Conservation (phyloP, 37 sponge, comb jelly and placozoan species). For the Lycopodina hypogea region DNA sequence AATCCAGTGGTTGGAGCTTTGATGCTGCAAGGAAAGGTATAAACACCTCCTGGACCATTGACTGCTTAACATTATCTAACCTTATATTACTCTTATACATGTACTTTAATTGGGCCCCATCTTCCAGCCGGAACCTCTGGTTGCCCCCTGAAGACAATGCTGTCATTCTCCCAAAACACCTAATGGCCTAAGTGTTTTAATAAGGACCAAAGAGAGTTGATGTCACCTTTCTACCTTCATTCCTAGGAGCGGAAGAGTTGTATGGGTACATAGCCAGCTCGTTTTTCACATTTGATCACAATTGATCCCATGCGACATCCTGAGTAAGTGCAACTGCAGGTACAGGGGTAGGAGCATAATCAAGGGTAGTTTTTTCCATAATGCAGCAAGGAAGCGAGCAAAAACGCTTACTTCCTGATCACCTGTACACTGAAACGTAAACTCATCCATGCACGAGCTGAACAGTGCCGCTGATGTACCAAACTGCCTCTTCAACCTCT, state of each 20-base stretch:
- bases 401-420: background rate
- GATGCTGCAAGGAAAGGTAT: conserved; percentile 1
- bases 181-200: no score
- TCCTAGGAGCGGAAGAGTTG: conserved; percentile 4
- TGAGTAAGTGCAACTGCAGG: no score
- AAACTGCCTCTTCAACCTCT: background rate
- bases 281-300: background rate
- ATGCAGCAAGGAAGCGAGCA: no score
- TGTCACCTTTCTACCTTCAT: no score
- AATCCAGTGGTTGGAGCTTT: conserved; percentile 45
- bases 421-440: background rate
- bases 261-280: background rate
- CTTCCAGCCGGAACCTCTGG: background rate
- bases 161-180: no score
- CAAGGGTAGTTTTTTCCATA: no score
- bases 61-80: background rate
- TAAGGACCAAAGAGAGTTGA: no score
- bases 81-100: no score
- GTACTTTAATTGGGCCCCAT: background rate
- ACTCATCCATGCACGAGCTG: conserved; percentile 4
- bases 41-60: conserved; percentile 29
- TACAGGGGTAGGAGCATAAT: no score
- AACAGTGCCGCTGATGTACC: background rate
- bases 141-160: no score
- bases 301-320: conserved; percentile 25